Base-by-base conservation (phyloP, 2,113 vertebrate genomes). In the Dermatemys mawii region DNA sequence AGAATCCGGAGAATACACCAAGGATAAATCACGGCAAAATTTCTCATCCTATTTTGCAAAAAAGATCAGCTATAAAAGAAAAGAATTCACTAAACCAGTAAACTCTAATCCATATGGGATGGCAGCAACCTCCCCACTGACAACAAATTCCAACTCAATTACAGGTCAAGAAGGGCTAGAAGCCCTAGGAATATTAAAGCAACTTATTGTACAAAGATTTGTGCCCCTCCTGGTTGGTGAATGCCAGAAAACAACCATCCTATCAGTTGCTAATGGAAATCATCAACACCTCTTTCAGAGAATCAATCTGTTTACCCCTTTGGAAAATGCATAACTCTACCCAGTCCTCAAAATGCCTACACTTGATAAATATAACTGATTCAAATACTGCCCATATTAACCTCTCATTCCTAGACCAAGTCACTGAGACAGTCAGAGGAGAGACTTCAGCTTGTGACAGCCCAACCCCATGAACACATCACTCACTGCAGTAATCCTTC, bases 211-310 rank as follows among this genome's bases (percentile, higher is more conserved):
- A 84, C 84, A 91, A 93, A 85, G 41, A 75, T 0, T 0, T 11
- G 60, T 93, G 51, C 11, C 88, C 84, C 4, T 89, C 50, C 5
- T 80, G 41, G 70, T 3, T 92, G 83, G 80, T 70, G 73, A 90
- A 94, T 89, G 79, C 76, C 82, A 90, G 60, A 87, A 93, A 94
- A 93, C 51, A 93, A 67, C 70, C 38, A 26, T 73, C 90, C 26
- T 50, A 50, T 50, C 50, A 1, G 29, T 70, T 93, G 50, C 11
- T 92, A 87, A 83, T 1, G 0, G 60, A 94, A 93, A 13, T 11
- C n/a, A 81, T 85, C 41, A 79, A 0, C 32, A 44, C 46, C 5
- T 21, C 80, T 76, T 83, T 87, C 67, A 54, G 88, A 50, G 93
- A 55, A 46, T 70, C 76, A 85, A 92, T 87, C 48, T 90, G 24